Conservation (phyloP, 2,113 vertebrate species). For the Etheostoma cragini region DNA sequence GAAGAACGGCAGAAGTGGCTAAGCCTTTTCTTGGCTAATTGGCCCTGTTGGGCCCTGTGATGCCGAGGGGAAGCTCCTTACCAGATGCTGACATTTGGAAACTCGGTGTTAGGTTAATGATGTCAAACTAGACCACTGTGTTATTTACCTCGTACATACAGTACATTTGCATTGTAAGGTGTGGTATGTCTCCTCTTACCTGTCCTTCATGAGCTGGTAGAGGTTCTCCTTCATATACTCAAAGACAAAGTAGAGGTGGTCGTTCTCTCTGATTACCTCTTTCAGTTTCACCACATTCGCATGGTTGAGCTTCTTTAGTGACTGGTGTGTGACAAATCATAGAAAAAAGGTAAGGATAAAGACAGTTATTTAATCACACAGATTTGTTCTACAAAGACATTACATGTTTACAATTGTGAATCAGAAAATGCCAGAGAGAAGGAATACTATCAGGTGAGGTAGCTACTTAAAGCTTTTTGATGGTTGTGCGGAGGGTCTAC, state of each 20-base stretch:
- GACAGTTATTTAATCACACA: background rate
- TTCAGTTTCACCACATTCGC: slow-evolving; percentile 98
- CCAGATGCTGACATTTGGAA: background rate
- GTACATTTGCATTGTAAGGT: background rate
- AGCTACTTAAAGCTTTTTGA: too few species aligned
- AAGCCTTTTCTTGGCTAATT: background rate
- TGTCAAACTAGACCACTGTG: background rate
- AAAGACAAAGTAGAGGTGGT: slow-evolving; percentile 98
- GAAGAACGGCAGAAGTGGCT: background rate
- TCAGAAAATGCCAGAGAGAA: background rate
- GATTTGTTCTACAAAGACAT: background rate
- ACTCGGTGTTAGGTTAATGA: background rate
- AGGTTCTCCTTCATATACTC: slow-evolving; percentile 99
- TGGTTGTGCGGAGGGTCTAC: too few species aligned
- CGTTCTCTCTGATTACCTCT: slow-evolving; percentile 98
- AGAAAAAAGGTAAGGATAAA: background rate
- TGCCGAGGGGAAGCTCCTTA: background rate
- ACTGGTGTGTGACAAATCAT: slow-evolving; percentile 82
- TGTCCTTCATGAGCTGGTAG: slow-evolving; percentile 98
- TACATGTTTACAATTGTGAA: background rate
- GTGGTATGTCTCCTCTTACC: slow-evolving; percentile 81
- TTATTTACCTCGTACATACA: background rate
- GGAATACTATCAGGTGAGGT: background rate
- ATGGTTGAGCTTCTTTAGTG: slow-evolving; percentile 98
- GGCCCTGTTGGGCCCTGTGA: background rate